Evolutionary conservation across 2,113 vertebrate species (phyloP).

Genomic region (Glareola pratincola): DNA sequence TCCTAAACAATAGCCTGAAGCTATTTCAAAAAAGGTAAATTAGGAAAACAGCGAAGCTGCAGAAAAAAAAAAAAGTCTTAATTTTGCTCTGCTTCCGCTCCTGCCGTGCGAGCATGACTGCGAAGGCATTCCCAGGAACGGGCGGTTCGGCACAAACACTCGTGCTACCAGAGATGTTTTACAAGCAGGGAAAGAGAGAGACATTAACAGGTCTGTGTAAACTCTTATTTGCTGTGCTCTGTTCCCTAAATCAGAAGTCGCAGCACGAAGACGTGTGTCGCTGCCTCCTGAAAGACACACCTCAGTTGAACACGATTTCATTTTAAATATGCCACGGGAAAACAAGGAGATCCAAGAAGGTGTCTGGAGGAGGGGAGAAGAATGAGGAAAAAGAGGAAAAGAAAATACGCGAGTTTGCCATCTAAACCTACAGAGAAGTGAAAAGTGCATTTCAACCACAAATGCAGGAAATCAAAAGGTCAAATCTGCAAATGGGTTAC

Average conservation of each 20-base stretch:
- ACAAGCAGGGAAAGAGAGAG: neutral
- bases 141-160: neutral
- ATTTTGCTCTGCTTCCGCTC: neutral
- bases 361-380: neutral
- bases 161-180: neutral
- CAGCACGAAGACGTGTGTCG: fast-evolving
- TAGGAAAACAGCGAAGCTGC: neutral
- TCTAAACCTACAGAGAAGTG: neutral
- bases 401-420: neutral
- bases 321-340: neutral
- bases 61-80: neutral
- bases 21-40: neutral
- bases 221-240: neutral
- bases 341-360: neutral
- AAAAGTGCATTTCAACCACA: neutral
- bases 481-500: neutral
- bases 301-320: neutral
- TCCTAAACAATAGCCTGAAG: neutral
- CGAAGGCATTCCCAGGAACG: neutral
- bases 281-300: neutral
- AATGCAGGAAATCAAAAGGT: neutral
- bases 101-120: fast-evolving
- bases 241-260: fast-evolving
- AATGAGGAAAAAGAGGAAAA: neutral
- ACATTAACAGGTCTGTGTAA: fast-evolving